A percentile compares a stretch with the other conserved stretches of the same genome.
These are phyloP conservation scores for Aleiodes leptofemur DNA, from an alignment of 2,888 invertebrate species.

Conservation along the genomic window DNA sequence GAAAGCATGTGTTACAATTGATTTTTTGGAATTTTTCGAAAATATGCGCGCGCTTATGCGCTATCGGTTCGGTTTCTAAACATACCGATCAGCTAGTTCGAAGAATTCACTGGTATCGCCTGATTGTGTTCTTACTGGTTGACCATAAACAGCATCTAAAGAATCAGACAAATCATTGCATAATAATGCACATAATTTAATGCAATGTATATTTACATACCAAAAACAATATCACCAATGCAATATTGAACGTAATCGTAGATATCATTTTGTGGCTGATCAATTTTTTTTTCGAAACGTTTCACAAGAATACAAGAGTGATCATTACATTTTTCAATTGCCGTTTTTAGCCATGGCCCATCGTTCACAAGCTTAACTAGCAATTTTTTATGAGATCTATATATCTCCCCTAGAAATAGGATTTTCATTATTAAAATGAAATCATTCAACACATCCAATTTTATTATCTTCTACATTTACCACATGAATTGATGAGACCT, in stretches of 20 bases:
- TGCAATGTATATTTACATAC: background rate
- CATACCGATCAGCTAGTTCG: background rate
- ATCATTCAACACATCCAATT: background rate
- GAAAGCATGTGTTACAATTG: too few relatives aligned
- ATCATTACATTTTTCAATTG: conserved; percentile 4
- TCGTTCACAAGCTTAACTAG: background rate
- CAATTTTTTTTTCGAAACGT: background rate
- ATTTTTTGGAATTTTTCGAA: too few relatives aligned
- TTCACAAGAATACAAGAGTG: background rate
- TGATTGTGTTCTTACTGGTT: background rate
- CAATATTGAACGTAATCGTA: background rate
- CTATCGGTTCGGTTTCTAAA: too few relatives aligned
- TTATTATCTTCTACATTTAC: background rate
- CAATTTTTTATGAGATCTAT: conserved; percentile 9
- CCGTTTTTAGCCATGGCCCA: background rate
- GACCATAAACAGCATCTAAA: background rate
- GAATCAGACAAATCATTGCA: too few relatives aligned
- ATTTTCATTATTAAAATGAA: background rate
- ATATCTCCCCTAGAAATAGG: background rate
- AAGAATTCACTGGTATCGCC: background rate
- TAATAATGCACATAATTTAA: background rate
- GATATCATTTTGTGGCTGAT: background rate
- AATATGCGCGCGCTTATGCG: too few relatives aligned
- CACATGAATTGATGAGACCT: conserved; percentile 20
- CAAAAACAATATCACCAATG: conserved; percentile 18